Conservation (phyloP, 2,888 invertebrate genomes). For the Ectemnius continuus region DNA sequence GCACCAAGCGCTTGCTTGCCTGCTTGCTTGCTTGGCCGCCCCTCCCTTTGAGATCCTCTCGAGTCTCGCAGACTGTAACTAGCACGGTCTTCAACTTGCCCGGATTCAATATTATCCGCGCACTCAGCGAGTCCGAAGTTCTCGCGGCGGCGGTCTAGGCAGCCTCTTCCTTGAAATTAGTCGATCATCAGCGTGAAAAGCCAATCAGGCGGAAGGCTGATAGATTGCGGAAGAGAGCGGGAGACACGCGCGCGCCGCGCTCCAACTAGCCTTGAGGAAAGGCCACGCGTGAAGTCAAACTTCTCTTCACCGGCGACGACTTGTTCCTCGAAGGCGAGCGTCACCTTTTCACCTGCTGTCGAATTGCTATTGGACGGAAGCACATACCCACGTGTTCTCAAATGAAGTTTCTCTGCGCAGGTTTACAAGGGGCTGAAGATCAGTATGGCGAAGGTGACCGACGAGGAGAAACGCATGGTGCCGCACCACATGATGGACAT, state of each 20-base stretch:
- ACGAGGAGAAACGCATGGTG: slow-evolving; percentile 85
- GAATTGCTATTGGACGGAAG: too few relatives aligned
- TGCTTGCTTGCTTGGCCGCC: too few relatives aligned
- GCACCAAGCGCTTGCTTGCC: not conserved
- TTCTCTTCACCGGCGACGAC: not conserved
- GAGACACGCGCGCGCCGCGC: too few relatives aligned
- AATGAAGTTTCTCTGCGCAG: slow-evolving; percentile 79
- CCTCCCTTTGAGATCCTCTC: too few relatives aligned
- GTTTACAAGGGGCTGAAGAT: slow-evolving; percentile 96
- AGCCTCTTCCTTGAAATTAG: too few relatives aligned
- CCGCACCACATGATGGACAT: slow-evolving; percentile 95
- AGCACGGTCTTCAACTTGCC: too few relatives aligned
- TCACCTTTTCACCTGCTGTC: too few relatives aligned
- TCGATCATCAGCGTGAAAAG: too few relatives aligned
- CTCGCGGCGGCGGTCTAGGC: too few relatives aligned
- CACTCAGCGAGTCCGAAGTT: too few relatives aligned
- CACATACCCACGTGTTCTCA: not conserved
- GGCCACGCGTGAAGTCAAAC: slow-evolving; percentile 1
- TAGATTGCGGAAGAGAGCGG: not conserved
- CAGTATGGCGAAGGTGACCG: slow-evolving; percentile 95
- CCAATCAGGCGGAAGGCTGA: not conserved
- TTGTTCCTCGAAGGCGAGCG: not conserved
- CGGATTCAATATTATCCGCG: too few relatives aligned
- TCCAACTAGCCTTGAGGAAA: not conserved
- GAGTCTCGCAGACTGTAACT: too few relatives aligned